Conservation (phyloP, 1,140 invertebrate species). For the Bombus superbus region DNA sequence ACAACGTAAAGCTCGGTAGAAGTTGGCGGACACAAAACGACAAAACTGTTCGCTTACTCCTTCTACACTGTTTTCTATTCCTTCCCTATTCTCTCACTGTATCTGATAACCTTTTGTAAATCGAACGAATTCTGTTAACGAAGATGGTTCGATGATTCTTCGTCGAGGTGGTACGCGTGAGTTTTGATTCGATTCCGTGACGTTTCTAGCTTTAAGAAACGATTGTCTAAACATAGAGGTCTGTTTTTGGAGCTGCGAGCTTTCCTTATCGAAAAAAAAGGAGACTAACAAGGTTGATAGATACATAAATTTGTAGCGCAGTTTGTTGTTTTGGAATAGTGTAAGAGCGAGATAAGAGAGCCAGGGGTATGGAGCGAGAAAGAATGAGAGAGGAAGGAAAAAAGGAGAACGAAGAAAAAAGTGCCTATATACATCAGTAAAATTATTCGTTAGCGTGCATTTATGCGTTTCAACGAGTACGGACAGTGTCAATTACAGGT, state of each 20-base stretch:
- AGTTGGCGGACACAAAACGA: too few relatives aligned
- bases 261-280: neutral
- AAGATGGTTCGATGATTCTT: conserved; percentile 21
- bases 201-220: conserved; percentile 26
- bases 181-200: conserved; percentile 21
- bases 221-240: neutral
- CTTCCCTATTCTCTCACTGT: conserved; percentile 35
- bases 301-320: neutral
- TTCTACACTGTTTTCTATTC: neutral
- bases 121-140: conserved; percentile 11
- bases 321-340: conserved; percentile 21
- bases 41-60: neutral
- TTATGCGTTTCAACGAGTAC: conserved; percentile 68
- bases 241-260: neutral
- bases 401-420: conserved; percentile 55
- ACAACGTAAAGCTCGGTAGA: conserved; percentile 2
- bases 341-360: conserved; percentile 27
- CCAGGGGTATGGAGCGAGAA: neutral
- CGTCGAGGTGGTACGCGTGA: neutral
- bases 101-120: conserved; percentile 35
- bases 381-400: neutral
- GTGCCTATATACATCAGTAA: conserved; percentile 68
- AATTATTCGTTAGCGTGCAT: conserved; percentile 69
- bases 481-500: conserved; percentile 76
- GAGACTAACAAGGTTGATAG: neutral